Evolutionary conservation across 2,797 vertebrate genomes (phyloP), one percentile per base, ranked within the genome.

Genomic region (Lycodopsis pacificus): DNA sequence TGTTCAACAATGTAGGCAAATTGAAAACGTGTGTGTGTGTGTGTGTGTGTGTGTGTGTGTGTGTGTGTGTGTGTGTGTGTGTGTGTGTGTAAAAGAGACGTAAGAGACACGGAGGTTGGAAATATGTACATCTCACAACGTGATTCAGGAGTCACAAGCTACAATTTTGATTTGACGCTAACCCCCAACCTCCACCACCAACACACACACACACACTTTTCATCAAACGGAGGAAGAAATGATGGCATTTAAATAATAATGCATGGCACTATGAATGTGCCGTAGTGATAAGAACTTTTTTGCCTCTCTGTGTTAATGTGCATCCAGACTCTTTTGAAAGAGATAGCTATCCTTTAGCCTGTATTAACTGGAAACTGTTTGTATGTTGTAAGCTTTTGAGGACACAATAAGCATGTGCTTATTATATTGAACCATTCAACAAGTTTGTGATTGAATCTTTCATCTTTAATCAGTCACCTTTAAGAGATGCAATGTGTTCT

Each of bases 151-250:
- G 58, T 68, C n/a, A 75, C 38, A 65, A 10, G 0, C 70, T 49
- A 48, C 49, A 8, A 65, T 77, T 84, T 84, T 82, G 85, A 89
- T 86, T 83, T 82, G 74, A 85, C 65, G 65, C 20, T n/a, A 49
- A n/a, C 48, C 46, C 46, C 20, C 20, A 49, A 49, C 48, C 7
- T 48, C 2, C 20, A 49, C 8, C 19, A 49, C 48, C 38, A 40
- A 40, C 38, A 38, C 8, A 38, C 36, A 38, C 8, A 38, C 36
- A 11, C 10, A n/a, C 48, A 51, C 32, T 58, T 86, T 71, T 88
- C 77, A 86, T 83, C 80, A 75, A 73, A 75, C 44, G 76, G 75
- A 65, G 65, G 57, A 44, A 32, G 71, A 68, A 38, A 63, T 68
- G 11, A 67, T 72, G 22, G 42, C 44, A 49, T 49, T 44, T 32